Evolutionary conservation across 2,797 vertebrate species (phyloP).

Genomic region (Anabacerthia variegaticeps): DNA sequence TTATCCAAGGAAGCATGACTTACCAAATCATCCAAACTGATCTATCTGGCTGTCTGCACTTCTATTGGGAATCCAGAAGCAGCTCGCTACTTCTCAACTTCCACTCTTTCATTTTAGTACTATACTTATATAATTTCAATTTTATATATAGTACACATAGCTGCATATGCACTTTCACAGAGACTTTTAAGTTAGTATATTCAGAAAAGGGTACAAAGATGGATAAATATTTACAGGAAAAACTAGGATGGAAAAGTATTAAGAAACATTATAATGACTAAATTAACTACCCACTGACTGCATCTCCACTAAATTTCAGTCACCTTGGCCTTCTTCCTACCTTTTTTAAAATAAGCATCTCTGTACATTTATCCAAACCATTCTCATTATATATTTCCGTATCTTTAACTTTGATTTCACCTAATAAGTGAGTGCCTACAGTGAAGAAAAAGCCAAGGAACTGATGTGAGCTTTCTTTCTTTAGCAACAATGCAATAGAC

Average conservation of each 20-base stretch:
- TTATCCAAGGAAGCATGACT: neutral
- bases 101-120: neutral
- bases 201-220: neutral
- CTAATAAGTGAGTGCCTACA: neutral
- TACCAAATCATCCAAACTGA: neutral
- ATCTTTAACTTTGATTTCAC: conserved; percentile 2
- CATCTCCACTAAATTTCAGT: neutral
- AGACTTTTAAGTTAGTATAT: neutral
- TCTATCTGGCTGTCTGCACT: neutral
- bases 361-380: neutral
- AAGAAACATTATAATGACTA: neutral
- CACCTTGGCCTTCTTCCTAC: neutral
- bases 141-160: neutral
- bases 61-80: neutral
- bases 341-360: neutral
- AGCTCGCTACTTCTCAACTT: neutral
- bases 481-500: neutral
- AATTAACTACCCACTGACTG: neutral
- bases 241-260: neutral
- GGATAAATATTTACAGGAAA: neutral
- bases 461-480: neutral
- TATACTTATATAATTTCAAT: neutral
- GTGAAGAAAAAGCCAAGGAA: neutral
- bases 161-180: neutral
- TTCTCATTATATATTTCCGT: neutral